Conservation (phyloP, 2,113 vertebrate species). For the Puffinus mauretanicus region DNA sequence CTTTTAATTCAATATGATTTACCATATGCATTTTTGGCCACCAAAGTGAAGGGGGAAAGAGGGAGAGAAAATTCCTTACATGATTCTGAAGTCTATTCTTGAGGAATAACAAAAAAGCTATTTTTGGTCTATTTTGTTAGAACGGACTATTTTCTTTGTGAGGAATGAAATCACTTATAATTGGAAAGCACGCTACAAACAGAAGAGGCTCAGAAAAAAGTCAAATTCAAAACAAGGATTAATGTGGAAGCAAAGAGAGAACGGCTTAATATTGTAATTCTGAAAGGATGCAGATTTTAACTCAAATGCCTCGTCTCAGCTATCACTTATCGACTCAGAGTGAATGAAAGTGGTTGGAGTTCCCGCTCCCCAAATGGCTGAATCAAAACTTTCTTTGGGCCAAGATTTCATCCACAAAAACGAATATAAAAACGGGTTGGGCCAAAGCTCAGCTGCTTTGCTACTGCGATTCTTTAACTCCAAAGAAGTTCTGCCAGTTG, state of each 20-base stretch:
- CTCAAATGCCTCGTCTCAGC: not conserved
- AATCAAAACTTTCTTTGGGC: not conserved
- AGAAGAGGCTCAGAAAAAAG: slow-evolving; percentile 14
- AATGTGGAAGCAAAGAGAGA: not conserved
- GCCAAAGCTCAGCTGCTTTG: not conserved
- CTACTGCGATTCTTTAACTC: not conserved
- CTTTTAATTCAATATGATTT: not conserved
- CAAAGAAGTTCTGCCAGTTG: not conserved
- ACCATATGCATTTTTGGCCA: not conserved
- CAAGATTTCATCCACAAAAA: not conserved
- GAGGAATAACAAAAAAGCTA: not conserved
- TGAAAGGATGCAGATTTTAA: not conserved
- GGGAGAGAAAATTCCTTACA: not conserved
- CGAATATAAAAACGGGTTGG: not conserved
- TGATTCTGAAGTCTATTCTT: not conserved
- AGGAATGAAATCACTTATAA: not conserved
- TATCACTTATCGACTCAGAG: not conserved
- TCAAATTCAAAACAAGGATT: not conserved
- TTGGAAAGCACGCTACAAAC: not conserved
- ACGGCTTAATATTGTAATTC: not conserved
- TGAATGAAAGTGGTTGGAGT: not conserved
- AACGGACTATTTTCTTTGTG: not conserved
- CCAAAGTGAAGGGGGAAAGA: not conserved
- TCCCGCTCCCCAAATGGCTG: not conserved
- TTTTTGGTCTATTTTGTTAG: not conserved